Evolutionary conservation across 2,797 vertebrate species (phyloP).

Genomic region (Sandelia bainsii): DNA sequence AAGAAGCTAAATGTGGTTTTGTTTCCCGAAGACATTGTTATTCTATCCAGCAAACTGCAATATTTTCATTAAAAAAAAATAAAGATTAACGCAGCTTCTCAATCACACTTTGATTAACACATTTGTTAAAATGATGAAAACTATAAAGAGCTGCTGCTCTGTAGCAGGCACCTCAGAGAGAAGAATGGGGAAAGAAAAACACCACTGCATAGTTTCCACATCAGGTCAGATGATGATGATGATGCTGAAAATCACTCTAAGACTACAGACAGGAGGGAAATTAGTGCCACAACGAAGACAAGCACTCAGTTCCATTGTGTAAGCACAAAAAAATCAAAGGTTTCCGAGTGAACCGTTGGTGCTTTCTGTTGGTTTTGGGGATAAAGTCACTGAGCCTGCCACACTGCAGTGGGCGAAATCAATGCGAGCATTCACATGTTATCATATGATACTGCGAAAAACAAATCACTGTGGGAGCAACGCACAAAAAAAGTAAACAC

Average conservation of each 20-base stretch:
- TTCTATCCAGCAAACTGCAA: constrained; percentile 27
- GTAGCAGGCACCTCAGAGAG: constrained; percentile 9
- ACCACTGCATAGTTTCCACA: constrained; percentile 61
- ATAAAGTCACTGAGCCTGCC: constrained; percentile 39
- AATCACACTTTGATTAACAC: constrained; percentile 50
- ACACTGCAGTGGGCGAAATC: constrained; percentile 47
- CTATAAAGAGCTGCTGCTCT: constrained; percentile 21
- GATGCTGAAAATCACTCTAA: constrained; percentile 27
- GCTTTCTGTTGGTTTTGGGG: constrained; percentile 37
- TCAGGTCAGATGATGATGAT: constrained; percentile 64
- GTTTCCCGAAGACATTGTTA: constrained; percentile 39
- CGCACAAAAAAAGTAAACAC: constrained; percentile 43
- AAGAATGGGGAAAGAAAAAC: constrained; percentile 13
- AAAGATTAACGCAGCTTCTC: constrained; percentile 24
- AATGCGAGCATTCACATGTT: constrained; percentile 33
- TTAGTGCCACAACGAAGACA: constrained; percentile 48
- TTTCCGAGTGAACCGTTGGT: constrained; percentile 34
- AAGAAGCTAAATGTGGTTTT: constrained; percentile 31
- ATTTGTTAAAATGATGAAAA: constrained; percentile 44
- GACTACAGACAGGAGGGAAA: constrained; percentile 26
- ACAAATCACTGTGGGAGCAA: constrained; percentile 35
- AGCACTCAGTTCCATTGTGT: constrained; percentile 37
- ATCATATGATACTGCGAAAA: constrained; percentile 13
- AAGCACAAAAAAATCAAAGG: constrained; percentile 23
- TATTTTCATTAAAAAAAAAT: constrained; percentile 41